Percentiles rank a stretch among this genome's conserved stretches.
These are phyloP conservation scores for Crossaster papposus DNA, from an alignment of 53 echinoderm and acorn worm species.

Conservation along the genomic window DNA sequence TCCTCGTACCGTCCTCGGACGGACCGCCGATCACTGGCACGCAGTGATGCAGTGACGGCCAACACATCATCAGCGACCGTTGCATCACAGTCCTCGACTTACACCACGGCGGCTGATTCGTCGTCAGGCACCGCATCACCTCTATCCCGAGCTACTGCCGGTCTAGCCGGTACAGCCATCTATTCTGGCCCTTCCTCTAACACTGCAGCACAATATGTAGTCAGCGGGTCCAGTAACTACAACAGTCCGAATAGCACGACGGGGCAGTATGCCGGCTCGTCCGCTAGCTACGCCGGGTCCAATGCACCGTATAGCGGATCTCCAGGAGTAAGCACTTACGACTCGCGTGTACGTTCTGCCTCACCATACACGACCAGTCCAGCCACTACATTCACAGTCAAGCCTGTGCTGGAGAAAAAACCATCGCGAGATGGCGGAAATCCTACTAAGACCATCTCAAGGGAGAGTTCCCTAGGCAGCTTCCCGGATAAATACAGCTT, in stretches of 20 bases:
- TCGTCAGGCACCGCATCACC: constrained; percentile 47
- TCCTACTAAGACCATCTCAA: constrained; percentile 33
- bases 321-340: constrained; percentile 8
- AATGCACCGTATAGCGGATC: background rate
- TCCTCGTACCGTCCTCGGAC: constrained; percentile 57
- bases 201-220: constrained; percentile 47
- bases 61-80: constrained; percentile 22
- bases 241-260: constrained; percentile 17
- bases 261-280: constrained; percentile 23
- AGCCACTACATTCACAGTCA: constrained; percentile 41
- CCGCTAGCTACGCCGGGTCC: background rate
- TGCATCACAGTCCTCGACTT: background rate
- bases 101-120: constrained; percentile 45
- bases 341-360: constrained; percentile 22
- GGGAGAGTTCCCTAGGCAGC: constrained; percentile 67
- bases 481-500: constrained; percentile 94
- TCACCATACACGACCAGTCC: constrained; percentile 45
- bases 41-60: background rate
- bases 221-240: constrained; percentile 28
- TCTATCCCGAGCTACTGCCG: constrained; percentile 7
- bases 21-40: constrained; percentile 30
- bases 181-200: constrained; percentile 21
- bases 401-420: constrained; percentile 51
- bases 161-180: background rate
- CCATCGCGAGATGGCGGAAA: constrained; percentile 23